Base-by-base conservation (phyloP, 2,113 vertebrate species). In the Egretta garzetta region DNA sequence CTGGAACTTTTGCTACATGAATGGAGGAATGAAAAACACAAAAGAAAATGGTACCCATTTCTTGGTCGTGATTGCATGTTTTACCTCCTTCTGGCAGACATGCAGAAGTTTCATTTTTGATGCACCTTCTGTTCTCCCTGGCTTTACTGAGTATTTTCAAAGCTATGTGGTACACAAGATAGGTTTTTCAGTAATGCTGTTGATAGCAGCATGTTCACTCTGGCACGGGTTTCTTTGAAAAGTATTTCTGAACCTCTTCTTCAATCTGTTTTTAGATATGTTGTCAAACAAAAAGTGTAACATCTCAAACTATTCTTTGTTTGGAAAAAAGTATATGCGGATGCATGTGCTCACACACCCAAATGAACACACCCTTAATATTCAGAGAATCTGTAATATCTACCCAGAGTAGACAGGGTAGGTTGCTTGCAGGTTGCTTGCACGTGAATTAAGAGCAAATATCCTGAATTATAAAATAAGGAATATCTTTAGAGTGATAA, bases 301-400 rank as follows among this genome's bases (percentile, higher is more conserved):
- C 39, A 58, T 49, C 21, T 56, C 12, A 37, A 60, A 49, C 2
- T 2, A 3, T 47, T 72, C 18, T 63, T 43, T 49, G 20, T 73
- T 71, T 75, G 10, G 9, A 32, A 72, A 16, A 39, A 43, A 12
- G 6, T n/a, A 0, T 3, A 0, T 19, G 8, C 1, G 2, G 24
- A 19, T 23, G 12, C 8, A 14, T 14, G 3, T 3, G 1, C 13
- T 4, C 33, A 45, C 50, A 49, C 53, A 35, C 7, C 20, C 6
- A 16, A 17, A 43, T 22, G 11, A 74, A 41, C 7, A 50, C 10
- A 30, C 5, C 26, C 5, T 82, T 63, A 22, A 8, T 56, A 27
- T 45, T 56, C 26, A 53, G 28, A 39, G 35, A 43, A 56, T 52
- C 52, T 45, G 12, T 37, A n/a, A 35, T 17, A 50, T 9, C 53